These are phyloP conservation scores for Sciurus niger DNA, from an alignment of 2,113 vertebrate species.

Conservation along the genomic window DNA sequence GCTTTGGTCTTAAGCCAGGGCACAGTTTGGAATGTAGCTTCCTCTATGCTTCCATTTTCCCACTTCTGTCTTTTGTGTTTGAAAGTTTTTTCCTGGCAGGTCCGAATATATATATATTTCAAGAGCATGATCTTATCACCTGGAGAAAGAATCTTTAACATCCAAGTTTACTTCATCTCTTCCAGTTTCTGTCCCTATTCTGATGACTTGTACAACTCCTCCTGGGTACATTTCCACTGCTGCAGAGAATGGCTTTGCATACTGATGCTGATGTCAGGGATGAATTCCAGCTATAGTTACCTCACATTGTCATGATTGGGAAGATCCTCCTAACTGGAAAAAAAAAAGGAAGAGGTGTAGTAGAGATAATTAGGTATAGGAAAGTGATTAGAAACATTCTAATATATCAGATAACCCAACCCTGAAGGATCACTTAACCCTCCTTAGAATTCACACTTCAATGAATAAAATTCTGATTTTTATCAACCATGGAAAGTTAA, in stretches of 20 bases:
- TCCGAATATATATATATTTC: not conserved
- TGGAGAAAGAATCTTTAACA: not conserved
- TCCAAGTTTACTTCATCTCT: not conserved
- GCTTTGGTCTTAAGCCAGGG: too few relatives aligned
- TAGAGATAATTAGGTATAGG: fast-evolving
- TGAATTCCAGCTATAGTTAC: not conserved
- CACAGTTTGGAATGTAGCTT: too few relatives aligned
- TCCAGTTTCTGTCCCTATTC: not conserved
- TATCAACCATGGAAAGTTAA: not conserved
- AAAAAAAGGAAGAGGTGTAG: not conserved
- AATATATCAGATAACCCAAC: not conserved
- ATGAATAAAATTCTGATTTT: not conserved
- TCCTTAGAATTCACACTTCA: not conserved
- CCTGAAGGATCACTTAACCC: not conserved
- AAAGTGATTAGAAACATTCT: not conserved
- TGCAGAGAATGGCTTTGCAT: not conserved
- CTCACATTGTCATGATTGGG: not conserved
- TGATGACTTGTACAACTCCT: not conserved
- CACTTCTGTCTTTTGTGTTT: not conserved
- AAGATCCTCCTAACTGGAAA: not conserved
- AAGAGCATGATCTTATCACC: not conserved
- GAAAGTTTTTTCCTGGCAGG: not conserved
- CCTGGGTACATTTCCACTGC: not conserved
- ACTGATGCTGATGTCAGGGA: not conserved
- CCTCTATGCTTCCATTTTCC: too few relatives aligned